Percentiles rank a stretch among this genome's conserved stretches.
phyloP scores from a whole-genome alignment of 2,888 invertebrate species.

The Zele albiditarsus region DNA sequence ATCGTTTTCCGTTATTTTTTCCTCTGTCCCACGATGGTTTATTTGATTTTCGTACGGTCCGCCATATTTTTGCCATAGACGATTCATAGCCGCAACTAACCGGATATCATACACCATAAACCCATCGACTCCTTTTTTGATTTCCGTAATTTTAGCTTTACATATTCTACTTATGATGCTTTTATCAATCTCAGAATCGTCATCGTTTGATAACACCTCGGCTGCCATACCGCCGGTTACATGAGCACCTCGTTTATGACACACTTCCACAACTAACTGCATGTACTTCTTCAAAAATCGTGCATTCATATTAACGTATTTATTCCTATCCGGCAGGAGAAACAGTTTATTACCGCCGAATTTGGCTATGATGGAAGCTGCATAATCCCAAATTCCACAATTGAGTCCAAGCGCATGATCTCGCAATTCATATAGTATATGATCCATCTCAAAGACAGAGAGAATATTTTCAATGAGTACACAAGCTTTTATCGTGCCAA shows the following conservation, averaged over 20 bases:
- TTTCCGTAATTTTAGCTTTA: constrained; percentile 75
- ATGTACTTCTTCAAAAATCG: constrained; percentile 80
- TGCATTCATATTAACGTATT: constrained; percentile 79
- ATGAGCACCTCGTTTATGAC: constrained; percentile 77
- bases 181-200: constrained; percentile 65
- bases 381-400: constrained; percentile 85
- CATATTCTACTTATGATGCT: constrained; percentile 73
- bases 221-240: constrained; percentile 84
- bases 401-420: constrained; percentile 82
- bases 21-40: constrained; percentile 67
- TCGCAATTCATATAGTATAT: constrained; percentile 79
- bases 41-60: constrained; percentile 75
- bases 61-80: constrained; percentile 75
- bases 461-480: constrained; percentile 83
- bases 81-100: constrained; percentile 76
- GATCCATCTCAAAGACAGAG: constrained; percentile 81
- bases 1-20: constrained; percentile 73
- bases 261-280: constrained; percentile 76
- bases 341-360: constrained; percentile 78
- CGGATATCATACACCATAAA: constrained; percentile 82
- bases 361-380: constrained; percentile 79
- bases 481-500: constrained; percentile 81
- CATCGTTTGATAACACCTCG: constrained; percentile 73
- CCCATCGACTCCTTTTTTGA: constrained; percentile 79
- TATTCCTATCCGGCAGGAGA: constrained; percentile 80